Percentiles rank a stretch among this genome's conserved stretches.
Conservation (phyloP, 2,888 invertebrate genomes). For the Nomada ferruginata region DNA sequence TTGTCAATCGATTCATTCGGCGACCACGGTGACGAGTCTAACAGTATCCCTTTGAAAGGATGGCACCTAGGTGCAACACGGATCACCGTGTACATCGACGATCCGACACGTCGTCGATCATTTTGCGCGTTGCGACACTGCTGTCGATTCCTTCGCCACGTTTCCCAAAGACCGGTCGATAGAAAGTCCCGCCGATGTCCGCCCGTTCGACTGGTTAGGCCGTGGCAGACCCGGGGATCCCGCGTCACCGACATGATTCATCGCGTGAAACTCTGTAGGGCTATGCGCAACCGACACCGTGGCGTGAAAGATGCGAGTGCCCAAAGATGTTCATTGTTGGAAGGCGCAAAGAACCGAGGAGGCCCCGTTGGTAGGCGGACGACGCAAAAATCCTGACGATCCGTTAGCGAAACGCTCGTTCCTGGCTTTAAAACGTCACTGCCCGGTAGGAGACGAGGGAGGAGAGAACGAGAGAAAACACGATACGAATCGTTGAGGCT, state of each 20-base stretch:
- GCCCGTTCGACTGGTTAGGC: slow-evolving; percentile 55
- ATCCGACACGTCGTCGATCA: slow-evolving; percentile 44
- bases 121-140: slow-evolving; percentile 9
- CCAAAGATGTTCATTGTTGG: slow-evolving; percentile 68
- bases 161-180: slow-evolving; percentile 40
- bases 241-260: slow-evolving; percentile 63
- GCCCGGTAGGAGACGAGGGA: slow-evolving; percentile 26
- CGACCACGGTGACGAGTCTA: slow-evolving; percentile 1
- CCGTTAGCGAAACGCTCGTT: slow-evolving; percentile 59
- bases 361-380: slow-evolving; percentile 58
- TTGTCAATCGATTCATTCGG: slow-evolving; percentile 25
- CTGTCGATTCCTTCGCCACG: slow-evolving; percentile 23
- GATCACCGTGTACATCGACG: not conserved
- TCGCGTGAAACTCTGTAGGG: slow-evolving; percentile 67
- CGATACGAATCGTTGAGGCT: slow-evolving; percentile 73
- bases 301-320: slow-evolving; percentile 25
- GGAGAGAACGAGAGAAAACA: slow-evolving; percentile 50
- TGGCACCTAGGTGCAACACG: not conserved
- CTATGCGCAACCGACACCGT: slow-evolving; percentile 63
- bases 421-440: slow-evolving; percentile 50
- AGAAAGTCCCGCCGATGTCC: slow-evolving; percentile 25
- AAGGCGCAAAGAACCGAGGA: slow-evolving; percentile 57
- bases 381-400: slow-evolving; percentile 66
- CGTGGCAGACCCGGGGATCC: slow-evolving; percentile 19
- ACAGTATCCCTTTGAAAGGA: slow-evolving; percentile 5